Evolutionary conservation across 2,797 vertebrate genomes (phyloP).

Genomic region (Cyprinodon diabolis): DNA sequence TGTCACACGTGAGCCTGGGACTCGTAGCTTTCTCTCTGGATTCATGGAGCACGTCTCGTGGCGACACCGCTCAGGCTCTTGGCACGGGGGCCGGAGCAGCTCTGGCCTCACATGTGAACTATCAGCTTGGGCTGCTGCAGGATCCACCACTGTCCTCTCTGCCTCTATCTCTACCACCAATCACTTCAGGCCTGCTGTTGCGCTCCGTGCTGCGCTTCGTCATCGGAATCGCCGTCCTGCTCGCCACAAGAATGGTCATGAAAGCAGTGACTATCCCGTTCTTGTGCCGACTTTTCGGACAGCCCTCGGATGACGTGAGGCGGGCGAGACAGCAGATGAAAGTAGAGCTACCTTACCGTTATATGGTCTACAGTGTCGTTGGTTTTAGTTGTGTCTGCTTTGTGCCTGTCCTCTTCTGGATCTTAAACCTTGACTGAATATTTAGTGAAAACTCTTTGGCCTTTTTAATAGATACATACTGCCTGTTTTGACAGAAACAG

Average conservation of each 20-base stretch:
- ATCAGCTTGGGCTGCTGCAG: slow-evolving; percentile 81
- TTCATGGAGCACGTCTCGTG: slow-evolving; percentile 96
- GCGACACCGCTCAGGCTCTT: slow-evolving; percentile 93
- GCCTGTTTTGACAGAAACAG: slow-evolving; percentile 18
- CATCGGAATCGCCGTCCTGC: slow-evolving; percentile 85
- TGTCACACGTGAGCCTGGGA: slow-evolving; percentile 89
- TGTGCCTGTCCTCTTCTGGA: slow-evolving; percentile 86
- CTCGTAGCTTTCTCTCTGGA: slow-evolving; percentile 95
- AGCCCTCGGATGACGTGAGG: slow-evolving; percentile 84
- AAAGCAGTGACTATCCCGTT: slow-evolving; percentile 90
- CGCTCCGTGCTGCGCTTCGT: slow-evolving; percentile 85
- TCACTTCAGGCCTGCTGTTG: slow-evolving; percentile 77
- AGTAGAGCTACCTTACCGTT: slow-evolving; percentile 94
- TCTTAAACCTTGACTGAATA: slow-evolving; percentile 85
- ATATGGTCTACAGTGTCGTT: slow-evolving; percentile 91
- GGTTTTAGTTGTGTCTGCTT: slow-evolving; percentile 89
- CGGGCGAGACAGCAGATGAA: slow-evolving; percentile 89
- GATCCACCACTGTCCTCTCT: slow-evolving; percentile 82
- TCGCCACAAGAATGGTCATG: slow-evolving; percentile 85
- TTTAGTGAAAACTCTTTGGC: slow-evolving; percentile 35
- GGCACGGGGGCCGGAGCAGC: slow-evolving; percentile 92
- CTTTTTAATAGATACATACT: slow-evolving; percentile 27
- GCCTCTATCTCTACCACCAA: slow-evolving; percentile 82
- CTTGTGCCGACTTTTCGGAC: slow-evolving; percentile 85
- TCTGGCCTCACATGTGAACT: slow-evolving; percentile 84